Base-by-base conservation (phyloP, 2,797 vertebrate species). In the Gambelia wislizenii region DNA sequence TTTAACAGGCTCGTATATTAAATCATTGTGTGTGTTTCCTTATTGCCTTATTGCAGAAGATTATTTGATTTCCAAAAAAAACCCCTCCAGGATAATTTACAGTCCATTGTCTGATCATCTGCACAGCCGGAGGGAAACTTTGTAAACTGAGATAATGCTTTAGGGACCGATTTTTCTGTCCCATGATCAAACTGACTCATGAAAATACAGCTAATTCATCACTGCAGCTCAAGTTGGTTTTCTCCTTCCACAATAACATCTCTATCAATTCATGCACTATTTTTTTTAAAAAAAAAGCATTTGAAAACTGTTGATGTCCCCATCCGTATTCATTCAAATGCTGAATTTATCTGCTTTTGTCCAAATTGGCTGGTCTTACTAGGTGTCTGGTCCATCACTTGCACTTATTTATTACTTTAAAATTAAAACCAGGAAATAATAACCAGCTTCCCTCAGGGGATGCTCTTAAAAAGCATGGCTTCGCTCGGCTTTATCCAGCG, bases 401-500 rank as follows among this genome's bases (percentile, higher is more conserved):
- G 72, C 89, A 44, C 30, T 89, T 94, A 95, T 93, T 95, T 96
- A 95, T 91, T 88, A 83, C 91, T 94, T 93, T 78, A 89, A 93
- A 95, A 95, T 95, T 93, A 93, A 95, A 96, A 80, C 78, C 93
- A 95, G 93, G 92, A 94, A 94, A 92, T 91, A 90, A 92, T 80
- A 92, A 64, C 77, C 78, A 4, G 47, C 36, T 18, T 90, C 91
- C 93, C 94, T 56, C 8, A 85, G 92, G 92, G 92, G 79, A 49
- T 8, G 7, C 69, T 72, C 88, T 82, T 87, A 1, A 87, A 85
- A 59, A 91, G 92, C 75, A 52, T 83, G 90, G 79, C 89, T 91
- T 95, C 92, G 89, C 90, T 92, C 88, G 76, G 90, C 91, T 92
- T 88, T 44, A 89, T 12, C 0, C 0, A 0, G 86, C 56, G 75